A percentile compares a stretch with the other conserved stretches of the same genome.
Evolutionary conservation across 2,888 invertebrate species (phyloP).

Genomic region (Xestoiulus laeticollis): DNA sequence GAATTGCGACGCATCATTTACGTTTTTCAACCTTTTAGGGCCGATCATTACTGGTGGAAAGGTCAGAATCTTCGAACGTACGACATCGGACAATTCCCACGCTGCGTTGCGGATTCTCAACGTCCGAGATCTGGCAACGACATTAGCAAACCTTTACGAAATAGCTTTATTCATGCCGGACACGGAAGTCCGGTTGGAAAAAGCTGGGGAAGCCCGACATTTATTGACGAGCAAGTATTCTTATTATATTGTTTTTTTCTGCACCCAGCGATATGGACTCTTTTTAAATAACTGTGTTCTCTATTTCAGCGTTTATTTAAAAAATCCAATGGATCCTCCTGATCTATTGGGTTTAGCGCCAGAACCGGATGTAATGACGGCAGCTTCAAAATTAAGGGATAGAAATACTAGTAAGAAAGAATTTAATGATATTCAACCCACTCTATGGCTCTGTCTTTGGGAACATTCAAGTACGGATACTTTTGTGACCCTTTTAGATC

Average conservation of each 20-base stretch:
- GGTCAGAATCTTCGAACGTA: conserved; percentile 92
- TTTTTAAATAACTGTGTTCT: not conserved
- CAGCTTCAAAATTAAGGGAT: conserved; percentile 65
- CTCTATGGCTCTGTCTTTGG: not conserved
- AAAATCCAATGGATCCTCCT: conserved; percentile 79
- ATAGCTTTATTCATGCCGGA: conserved; percentile 83
- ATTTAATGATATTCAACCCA: conserved; percentile 25
- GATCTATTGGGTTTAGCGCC: conserved; percentile 68
- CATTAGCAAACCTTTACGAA: conserved; percentile 80
- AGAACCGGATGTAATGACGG: conserved; percentile 52
- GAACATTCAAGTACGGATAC: not conserved
- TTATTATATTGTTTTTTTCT: conserved; percentile 1
- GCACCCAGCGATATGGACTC: not conserved
- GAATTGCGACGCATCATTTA: not conserved
- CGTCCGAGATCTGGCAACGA: conserved; percentile 75
- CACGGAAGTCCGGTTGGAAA: conserved; percentile 73
- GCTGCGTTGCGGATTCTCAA: conserved; percentile 76
- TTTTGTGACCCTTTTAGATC: not conserved
- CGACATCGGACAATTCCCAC: conserved; percentile 88
- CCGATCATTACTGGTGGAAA: conserved; percentile 93
- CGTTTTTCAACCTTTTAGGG: conserved; percentile 63
- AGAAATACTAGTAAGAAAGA: conserved; percentile 65
- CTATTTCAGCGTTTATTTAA: conserved; percentile 71
- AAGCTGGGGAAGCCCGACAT: conserved; percentile 84
- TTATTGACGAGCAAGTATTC: conserved; percentile 73